These are phyloP conservation scores for Platysteira castanea DNA, from an alignment of 2,113 vertebrate genomes.

Conservation along the genomic window DNA sequence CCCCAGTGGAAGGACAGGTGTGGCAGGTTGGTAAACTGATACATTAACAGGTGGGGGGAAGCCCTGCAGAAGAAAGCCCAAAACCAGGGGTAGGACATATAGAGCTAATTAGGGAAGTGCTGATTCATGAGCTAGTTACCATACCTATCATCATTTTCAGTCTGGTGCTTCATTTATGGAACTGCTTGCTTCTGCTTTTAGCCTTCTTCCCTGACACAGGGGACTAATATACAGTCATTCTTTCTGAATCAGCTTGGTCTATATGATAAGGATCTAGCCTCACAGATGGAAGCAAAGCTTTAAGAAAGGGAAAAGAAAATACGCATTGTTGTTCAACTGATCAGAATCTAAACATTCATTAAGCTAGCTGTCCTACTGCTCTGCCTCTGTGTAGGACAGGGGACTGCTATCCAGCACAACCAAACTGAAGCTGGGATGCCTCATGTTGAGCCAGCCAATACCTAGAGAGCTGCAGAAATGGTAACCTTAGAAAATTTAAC, in stretches of 20 bases:
- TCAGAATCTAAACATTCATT: not conserved
- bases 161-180: not conserved
- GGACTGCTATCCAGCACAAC: not conserved
- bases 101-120: not conserved
- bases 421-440: accelerated
- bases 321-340: not conserved
- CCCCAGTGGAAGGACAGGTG: not conserved
- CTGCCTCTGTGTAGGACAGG: not conserved
- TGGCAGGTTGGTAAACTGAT: not conserved
- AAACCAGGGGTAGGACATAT: not conserved
- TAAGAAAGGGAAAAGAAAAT: not conserved
- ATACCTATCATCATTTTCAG: not conserved
- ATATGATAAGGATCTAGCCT: not conserved
- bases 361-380: not conserved
- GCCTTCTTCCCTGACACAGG: not conserved
- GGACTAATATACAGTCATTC: not conserved
- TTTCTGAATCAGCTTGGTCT: not conserved
- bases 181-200: not conserved
- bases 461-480: not conserved
- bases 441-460: not conserved
- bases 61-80: conserved; percentile 1
- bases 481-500: not conserved
- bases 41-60: not conserved
- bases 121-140: not conserved
- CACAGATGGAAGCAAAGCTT: not conserved